phyloP scores from a whole-genome alignment of 2,797 vertebrate species.

The Halcyon smyrnensis region DNA sequence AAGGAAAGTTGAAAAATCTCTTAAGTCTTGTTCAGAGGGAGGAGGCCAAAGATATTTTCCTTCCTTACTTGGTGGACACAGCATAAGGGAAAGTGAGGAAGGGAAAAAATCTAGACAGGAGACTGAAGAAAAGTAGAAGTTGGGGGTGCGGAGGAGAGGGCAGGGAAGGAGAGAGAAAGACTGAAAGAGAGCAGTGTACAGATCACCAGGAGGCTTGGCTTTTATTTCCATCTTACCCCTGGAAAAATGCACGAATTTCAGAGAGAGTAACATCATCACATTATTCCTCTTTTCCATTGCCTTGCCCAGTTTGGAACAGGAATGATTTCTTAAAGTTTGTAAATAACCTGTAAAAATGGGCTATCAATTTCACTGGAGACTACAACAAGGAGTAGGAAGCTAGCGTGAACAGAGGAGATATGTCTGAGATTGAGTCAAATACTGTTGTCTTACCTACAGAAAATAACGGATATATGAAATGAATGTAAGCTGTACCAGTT shows the following conservation, averaged over 20 bases:
- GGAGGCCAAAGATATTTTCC: neutral
- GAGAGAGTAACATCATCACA: neutral
- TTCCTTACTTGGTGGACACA: neutral
- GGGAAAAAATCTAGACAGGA: neutral
- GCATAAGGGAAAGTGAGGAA: neutral
- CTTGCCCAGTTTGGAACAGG: neutral
- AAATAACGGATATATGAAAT: neutral
- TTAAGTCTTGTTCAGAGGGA: neutral
- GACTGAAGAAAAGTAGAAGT: neutral
- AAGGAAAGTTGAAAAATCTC: neutral
- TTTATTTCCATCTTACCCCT: neutral
- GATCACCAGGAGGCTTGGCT: neutral
- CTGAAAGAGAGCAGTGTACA: neutral
- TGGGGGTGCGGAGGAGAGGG: too few species aligned
- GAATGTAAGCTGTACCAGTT: neutral
- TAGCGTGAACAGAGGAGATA: neutral
- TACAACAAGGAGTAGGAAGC: neutral
- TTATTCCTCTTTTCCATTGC: neutral
- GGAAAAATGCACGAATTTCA: neutral
- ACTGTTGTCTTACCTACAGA: neutral
- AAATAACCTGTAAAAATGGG: neutral
- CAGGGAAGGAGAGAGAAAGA: too few species aligned
- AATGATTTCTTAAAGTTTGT: neutral
- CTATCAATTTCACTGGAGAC: neutral
- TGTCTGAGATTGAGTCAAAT: neutral